Base-by-base conservation (phyloP, 2,888 invertebrate species). In the Megamerina dolium region DNA sequence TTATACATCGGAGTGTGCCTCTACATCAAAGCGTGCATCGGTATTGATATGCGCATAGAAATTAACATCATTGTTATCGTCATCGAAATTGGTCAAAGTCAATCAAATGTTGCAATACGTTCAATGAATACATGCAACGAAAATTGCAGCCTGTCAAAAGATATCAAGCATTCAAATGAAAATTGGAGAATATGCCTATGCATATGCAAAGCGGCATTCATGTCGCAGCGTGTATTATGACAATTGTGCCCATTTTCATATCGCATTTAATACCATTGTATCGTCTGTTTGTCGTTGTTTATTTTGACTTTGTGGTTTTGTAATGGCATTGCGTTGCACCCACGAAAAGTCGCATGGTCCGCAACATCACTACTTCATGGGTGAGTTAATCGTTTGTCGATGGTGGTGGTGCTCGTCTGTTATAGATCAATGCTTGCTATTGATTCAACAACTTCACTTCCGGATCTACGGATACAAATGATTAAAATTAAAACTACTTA, bases 361-460 rank as follows among this genome's bases (percentile, higher is more conserved):
- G 23, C 23, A 8, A 8, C 23, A 10, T 23, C 23, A n/a, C n/a
- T n/a, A n/a, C n/a, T n/a, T 10, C 6, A 23, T 10, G 10, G 10
- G 23, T 23, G 10, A 23, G 23, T 23, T 8, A 23, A 10, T 23
- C 23, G 23, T 6, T 23, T 36, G n/a, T 5, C 4, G 10, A 31
- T 13, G 14, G 36, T 20, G 46, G 32, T 43, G 37, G 47, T 40
- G 34, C 33, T 60, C 53, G 57, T 48, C 47, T 54, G 53, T 50
- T 38, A 47, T 47, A 50, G 50, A 47, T 50, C 50, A 50, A 45
- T 50, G 38, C 43, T 17, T 46, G 29, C 18, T 31, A 35, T 32
- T 12, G 2, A 23, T 16, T 10, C 29, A 46, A 55, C 59, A 63
- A 59, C 57, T 58, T 52, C 47, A 61, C 63, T 61, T 61, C 61